Base-by-base conservation (phyloP, 2,888 invertebrate species). In the Phymatocera aterrima region DNA sequence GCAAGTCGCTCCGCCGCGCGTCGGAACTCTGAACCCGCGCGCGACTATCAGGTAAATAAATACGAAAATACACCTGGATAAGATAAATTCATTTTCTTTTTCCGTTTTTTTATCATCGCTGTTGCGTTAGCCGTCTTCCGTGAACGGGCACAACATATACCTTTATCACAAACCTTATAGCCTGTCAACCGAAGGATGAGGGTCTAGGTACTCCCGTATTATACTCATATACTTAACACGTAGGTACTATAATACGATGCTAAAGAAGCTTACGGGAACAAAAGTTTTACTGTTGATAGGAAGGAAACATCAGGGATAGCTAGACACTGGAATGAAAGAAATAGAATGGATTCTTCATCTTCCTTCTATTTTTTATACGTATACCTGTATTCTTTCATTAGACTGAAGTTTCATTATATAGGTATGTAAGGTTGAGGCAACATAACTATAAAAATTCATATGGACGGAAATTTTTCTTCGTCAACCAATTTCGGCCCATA, bases 61-160 rank as follows among this genome's bases (percentile, higher is more conserved):
- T 75, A 75, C 75, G 57, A 75, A 70, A 77, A 72, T 72, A 70
- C 48, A 82, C 72, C 78, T 65, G 81, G 79, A 80, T 81, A 81
- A 83, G 80, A 81, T 82, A 83, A 81, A 77, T 77, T 43, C 79
- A 64, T 80, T 57, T n/a, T n/a, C n/a, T n/a, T n/a, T n/a, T n/a
- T n/a, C n/a, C n/a, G n/a, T n/a, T n/a, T n/a, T n/a, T 81, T 75
- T 75, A 75, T 75, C 75, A 57, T 24, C 43, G 43, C 28, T 57
- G 75, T 43, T 57, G n/a, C n/a, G 75, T 60, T 75, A 21, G 48
- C 18, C 10, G n/a, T 12, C 37, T 57, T 21, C 8, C 54, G 18
- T 61, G 31, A 72, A 48, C 65, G 43, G 68, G 46, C 46, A n/a
- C 40, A 37, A 18, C 34, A 4, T 3, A 10, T 57, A 57, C 40